A percentile compares a stretch with the other conserved stretches of the same genome.
These are phyloP conservation scores for Subanguina moxae DNA, from an alignment of 1,140 invertebrate species.

Conservation along the genomic window DNA sequence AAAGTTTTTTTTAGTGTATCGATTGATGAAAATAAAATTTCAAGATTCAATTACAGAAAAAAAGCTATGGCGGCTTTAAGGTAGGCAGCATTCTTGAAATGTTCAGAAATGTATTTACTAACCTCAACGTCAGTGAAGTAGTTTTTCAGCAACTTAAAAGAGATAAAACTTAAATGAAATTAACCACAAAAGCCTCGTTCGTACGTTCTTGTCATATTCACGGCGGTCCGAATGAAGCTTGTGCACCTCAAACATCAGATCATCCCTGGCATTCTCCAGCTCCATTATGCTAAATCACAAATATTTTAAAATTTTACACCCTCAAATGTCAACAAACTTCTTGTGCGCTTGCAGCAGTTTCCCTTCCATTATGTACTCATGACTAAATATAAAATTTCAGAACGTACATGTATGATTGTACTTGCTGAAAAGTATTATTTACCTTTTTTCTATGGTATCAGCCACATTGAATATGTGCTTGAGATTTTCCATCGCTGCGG, in stretches of 20 bases:
- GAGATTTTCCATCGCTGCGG: conserved; percentile 92
- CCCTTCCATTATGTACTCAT: conserved; percentile 79
- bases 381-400: neutral
- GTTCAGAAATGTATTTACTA: too few species aligned
- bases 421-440: conserved; percentile 49
- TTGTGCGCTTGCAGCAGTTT: conserved; percentile 90
- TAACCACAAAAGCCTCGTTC: conserved; percentile 62
- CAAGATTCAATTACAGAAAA: too few species aligned
- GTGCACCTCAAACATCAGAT: conserved; percentile 86
- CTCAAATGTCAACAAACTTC: conserved; percentile 55
- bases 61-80: too few species aligned
- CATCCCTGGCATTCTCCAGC: conserved; percentile 90
- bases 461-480: conserved; percentile 97
- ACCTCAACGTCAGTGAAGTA: conserved; percentile 89
- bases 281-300: conserved; percentile 75
- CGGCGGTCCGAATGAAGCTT: conserved; percentile 82
- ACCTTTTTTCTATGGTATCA: conserved; percentile 86
- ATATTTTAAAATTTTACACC: neutral
- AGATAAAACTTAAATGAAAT: neutral
- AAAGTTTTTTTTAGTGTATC: too few species aligned
- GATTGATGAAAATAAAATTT: too few species aligned
- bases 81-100: too few species aligned
- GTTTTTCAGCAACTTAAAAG: conserved; percentile 71
- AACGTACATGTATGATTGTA: neutral
- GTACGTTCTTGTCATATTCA: conserved; percentile 71